Evolutionary conservation across 2,888 invertebrate genomes (phyloP), one percentile per base, ranked within the genome.

Genomic region (Drosophila maculinotata): DNA sequence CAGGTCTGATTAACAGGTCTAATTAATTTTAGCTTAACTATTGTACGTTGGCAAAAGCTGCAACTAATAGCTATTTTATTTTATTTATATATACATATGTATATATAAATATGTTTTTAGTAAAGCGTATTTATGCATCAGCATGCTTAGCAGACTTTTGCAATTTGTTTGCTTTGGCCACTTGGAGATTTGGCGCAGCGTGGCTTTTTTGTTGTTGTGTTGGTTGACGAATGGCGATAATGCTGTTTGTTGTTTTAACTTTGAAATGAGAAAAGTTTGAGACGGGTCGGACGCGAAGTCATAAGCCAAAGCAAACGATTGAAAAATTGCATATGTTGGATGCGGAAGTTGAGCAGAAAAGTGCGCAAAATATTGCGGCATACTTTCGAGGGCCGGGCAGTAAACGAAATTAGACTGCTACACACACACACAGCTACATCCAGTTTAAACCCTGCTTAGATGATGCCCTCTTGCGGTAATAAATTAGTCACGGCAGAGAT

Each of bases 241-340:
- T 87, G 63, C 80, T 78, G 82, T 82, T 88, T 86, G 89, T 84
- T 84, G 75, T 83, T 84, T 77, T 71, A 79, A 79, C 76, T 86
- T 86, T 71, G 79, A 87, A 87, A 87, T 89, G 89, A 87, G 87
- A 86, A 87, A 87, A 87, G 81, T 89, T 89, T 89, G 59, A 60
- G 64, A 65, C 53, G 78, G 64, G 64, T 42, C 35, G 42, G 42
- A 30, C 66, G 38, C 54, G 28, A 73, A 68, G 66, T 70, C 73
- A 76, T 49, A 66, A 56, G 41, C 54, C 53, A 48, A 38, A 59
- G 52, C 76, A 75, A 72, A 60, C 66, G 76, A 73, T 73, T 71
- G 73, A 73, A 76, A 76, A 73, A 76, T 70, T 73, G 73, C 73
- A 73, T 73, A 70, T 54, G 75, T 52, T 38, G 41, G 35, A 28